Evolutionary conservation across 92 coral and sea anemone species (phyloP), one percentile per base, ranked within the genome.

Genomic region (Epizoanthus scotinus): DNA sequence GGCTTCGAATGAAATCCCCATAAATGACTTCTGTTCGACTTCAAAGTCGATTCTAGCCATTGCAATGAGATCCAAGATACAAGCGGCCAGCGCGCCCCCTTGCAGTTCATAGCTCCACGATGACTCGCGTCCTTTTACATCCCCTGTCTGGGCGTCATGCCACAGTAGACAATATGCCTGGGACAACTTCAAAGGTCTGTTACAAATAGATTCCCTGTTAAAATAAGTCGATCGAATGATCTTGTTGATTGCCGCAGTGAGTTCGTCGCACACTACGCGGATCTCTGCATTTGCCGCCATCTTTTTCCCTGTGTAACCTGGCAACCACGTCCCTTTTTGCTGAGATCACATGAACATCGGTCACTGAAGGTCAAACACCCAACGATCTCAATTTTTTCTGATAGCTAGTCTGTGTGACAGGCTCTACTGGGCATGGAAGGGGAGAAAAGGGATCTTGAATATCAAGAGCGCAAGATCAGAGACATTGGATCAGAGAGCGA

Each of bases 201-300:
- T 38, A 9, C 22, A 38, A 34, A 75, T 60, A 5, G 24, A 13
- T 26, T 75, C 81, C 68, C 81, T 31, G 21, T 58, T 26, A 54
- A 75, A 75, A 75, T 58, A 38, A 58, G 31, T 36, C 66, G 81
- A 75, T 75, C 81, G 67, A 40, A 75, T 75, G 31, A 75, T 44
- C 29, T 21, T 58, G 55, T 75, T 75, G 58, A 75, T 75, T 15
- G 81, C 55, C 3, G 67, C 56, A 40, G 81, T 59, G 65, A 75
- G 81, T 75, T 75, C 81, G 40, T 75, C 81, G 19, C 81, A 38
- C 47, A 75, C 81, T 19, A 75, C 49, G 27, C 81, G 81, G 22
- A 75, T 75, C 68, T 75, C 81, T 59, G 81, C 81, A 20, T 75
- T 75, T 58, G 81, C 81, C 81, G 81, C 81, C 81, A 75, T 75